Evolutionary conservation across 2,888 invertebrate genomes (phyloP).

Genomic region (Lepetodrilus schrolli): DNA sequence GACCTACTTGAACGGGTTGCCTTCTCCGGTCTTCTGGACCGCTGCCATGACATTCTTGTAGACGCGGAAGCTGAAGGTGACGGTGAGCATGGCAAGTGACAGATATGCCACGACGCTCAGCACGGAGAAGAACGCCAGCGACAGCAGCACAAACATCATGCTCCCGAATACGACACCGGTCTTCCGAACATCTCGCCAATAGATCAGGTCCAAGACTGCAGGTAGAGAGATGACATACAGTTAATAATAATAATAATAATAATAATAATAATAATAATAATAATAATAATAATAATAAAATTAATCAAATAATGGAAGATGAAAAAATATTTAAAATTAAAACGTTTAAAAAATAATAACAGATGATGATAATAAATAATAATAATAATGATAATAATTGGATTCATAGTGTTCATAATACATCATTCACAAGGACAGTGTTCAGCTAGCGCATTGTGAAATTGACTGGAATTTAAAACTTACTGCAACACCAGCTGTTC

Average conservation of each 20-base stretch:
- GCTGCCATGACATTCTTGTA: conserved; percentile 96
- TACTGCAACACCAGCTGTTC: too few species aligned
- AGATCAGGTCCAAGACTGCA: conserved; percentile 89
- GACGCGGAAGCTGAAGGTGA: conserved; percentile 93
- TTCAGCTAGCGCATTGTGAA: too few species aligned
- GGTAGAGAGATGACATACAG: not conserved
- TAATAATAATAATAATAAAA: not conserved
- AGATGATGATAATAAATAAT: not conserved
- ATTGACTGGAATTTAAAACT: too few species aligned
- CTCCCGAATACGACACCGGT: conserved; percentile 95
- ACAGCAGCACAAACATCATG: conserved; percentile 90
- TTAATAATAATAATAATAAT: too few species aligned
- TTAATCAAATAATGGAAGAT: not conserved
- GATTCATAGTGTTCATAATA: too few species aligned
- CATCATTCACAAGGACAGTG: too few species aligned
- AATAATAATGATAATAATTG: too few species aligned
- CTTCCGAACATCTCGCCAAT: conserved; percentile 97
- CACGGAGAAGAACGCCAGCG: conserved; percentile 94
- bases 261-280: not conserved
- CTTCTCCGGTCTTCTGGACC: conserved; percentile 94
- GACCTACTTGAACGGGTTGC: conserved; percentile 98
- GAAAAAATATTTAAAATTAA: not conserved
- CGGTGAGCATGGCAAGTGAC: conserved; percentile 88
- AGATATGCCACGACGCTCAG: conserved; percentile 96
- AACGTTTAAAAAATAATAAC: not conserved